Evolutionary conservation across 2,888 invertebrate species (phyloP).

Genomic region (Cheilosia scutellata): DNA sequence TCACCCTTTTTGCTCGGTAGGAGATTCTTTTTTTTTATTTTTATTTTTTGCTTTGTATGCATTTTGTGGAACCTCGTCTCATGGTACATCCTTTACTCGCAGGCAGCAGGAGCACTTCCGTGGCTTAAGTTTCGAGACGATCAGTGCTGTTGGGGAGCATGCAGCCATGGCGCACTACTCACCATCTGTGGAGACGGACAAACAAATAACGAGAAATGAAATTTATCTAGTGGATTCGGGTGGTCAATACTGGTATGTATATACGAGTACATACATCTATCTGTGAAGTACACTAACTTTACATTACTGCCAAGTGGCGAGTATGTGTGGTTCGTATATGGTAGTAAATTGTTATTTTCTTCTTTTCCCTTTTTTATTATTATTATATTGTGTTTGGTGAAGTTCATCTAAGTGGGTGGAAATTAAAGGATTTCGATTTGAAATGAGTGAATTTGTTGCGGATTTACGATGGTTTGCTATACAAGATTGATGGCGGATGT

Average conservation of each 20-base stretch:
- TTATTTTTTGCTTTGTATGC: background rate
- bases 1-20: slow-evolving; percentile 31
- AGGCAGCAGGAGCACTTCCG: slow-evolving; percentile 89
- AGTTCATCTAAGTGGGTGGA: slow-evolving; percentile 18
- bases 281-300: slow-evolving; percentile 5
- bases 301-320: background rate
- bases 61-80: slow-evolving; percentile 56
- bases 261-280: slow-evolving; percentile 58
- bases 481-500: background rate
- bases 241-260: slow-evolving; percentile 88
- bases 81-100: slow-evolving; percentile 52
- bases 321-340: slow-evolving; percentile 4
- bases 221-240: slow-evolving; percentile 96
- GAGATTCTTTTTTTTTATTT: slow-evolving; percentile 30
- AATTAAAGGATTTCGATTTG: slow-evolving; percentile 48
- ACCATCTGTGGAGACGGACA: slow-evolving; percentile 86
- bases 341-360: slow-evolving; percentile 32
- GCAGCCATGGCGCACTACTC: slow-evolving; percentile 96
- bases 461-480: background rate
- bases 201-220: slow-evolving; percentile 88
- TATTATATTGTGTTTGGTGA: slow-evolving; percentile 9
- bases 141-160: slow-evolving; percentile 94
- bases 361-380: background rate
- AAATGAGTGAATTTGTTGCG: slow-evolving; percentile 32
- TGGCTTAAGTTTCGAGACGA: slow-evolving; percentile 93